These are phyloP conservation scores for Cephus pulcher DNA, from an alignment of 2,888 invertebrate genomes.

Conservation along the genomic window DNA sequence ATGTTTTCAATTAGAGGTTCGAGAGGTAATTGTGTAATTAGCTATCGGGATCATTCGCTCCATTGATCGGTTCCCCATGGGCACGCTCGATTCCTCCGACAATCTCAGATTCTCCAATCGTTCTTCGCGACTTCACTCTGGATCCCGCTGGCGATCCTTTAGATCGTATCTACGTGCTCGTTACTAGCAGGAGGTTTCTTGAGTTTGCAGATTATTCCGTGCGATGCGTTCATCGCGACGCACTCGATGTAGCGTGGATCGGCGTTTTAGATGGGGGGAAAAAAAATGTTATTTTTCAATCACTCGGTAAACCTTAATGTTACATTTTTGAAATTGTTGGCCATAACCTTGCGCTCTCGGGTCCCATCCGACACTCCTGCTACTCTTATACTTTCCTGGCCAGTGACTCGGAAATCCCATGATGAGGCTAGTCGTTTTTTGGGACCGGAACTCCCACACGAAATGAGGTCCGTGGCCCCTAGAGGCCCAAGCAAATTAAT, in stretches of 20 bases:
- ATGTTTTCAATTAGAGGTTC: constrained; percentile 23
- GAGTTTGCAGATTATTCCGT: background rate
- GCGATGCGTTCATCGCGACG: background rate
- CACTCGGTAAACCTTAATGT: background rate
- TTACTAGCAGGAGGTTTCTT: background rate
- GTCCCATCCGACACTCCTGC: background rate
- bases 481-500: background rate
- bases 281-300: background rate
- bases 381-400: background rate
- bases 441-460: background rate
- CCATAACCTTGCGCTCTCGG: background rate
- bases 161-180: background rate
- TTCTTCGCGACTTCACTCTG: background rate
- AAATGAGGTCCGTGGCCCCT: background rate
- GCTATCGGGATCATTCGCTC: constrained; percentile 19
- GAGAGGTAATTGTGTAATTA: constrained; percentile 23
- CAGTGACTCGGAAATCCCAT: background rate
- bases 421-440: background rate
- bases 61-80: constrained; percentile 15
- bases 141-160: background rate
- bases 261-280: background rate
- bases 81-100: background rate
- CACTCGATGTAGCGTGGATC: background rate
- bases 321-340: background rate
- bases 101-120: background rate